phyloP scores from a whole-genome alignment of 2,113 vertebrate genomes.

The Gadus chalcogrammus region DNA sequence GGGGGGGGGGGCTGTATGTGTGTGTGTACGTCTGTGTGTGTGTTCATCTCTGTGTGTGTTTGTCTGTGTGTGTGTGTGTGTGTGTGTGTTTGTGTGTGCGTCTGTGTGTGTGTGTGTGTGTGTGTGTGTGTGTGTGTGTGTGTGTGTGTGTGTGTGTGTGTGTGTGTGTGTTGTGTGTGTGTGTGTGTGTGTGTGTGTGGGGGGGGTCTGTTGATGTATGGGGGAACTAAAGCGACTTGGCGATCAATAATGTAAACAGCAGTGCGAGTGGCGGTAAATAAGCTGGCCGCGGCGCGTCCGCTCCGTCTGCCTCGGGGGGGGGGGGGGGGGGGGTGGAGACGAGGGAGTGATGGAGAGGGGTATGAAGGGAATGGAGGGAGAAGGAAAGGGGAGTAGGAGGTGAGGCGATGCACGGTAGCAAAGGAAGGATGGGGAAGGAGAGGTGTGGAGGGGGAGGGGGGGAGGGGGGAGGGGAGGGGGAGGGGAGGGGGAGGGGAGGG shows the following conservation, averaged over 20 bases:
- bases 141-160: conserved; percentile 23
- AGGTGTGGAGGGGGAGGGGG: background rate
- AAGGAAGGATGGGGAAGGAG: no score
- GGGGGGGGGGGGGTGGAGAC: conserved; percentile 27
- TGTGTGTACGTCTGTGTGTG: no score
- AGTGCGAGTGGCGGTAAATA: conserved; percentile 73
- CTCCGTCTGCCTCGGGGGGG: conserved; percentile 65
- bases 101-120: background rate
- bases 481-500: no score
- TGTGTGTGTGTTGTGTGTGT: conserved; percentile 13
- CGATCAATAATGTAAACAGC: conserved; percentile 79
- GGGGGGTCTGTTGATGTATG: conserved; percentile 65
- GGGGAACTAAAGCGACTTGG: conserved; percentile 72
- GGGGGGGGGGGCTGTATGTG: no score
- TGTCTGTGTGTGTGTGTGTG: no score
- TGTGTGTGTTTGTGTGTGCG: no score
- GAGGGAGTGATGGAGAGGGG: conserved; percentile 1
- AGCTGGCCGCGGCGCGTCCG: conserved; percentile 64
- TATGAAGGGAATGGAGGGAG: conserved; percentile 2
- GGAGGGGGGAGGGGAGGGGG: background rate
- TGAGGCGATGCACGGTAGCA: background rate
- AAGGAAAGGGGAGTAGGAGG: conserved; percentile 13
- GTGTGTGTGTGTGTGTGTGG: conserved; percentile 19
- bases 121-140: conserved; percentile 14
- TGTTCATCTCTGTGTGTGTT: no score